Evolutionary conservation across 2,888 invertebrate species (phyloP).

Genomic region (Ectemnius cavifrons): DNA sequence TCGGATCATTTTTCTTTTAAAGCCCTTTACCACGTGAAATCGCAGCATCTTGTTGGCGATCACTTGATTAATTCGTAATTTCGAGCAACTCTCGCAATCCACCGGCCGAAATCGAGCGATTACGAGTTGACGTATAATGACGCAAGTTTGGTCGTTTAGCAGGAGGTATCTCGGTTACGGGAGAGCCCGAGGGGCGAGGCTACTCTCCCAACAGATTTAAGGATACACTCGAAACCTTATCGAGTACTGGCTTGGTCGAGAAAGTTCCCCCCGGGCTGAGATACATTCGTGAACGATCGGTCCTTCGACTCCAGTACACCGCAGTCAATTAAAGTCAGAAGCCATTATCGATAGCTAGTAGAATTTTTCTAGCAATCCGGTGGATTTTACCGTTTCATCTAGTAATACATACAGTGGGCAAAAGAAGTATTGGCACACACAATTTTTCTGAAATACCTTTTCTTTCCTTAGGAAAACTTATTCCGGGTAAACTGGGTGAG

Average conservation of each 20-base stretch:
- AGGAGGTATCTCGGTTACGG: too few relatives aligned
- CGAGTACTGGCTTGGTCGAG: conserved; percentile 12
- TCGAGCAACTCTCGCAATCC: conserved; percentile 13
- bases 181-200: not conserved
- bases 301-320: conserved; percentile 17
- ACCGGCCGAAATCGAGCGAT: not conserved
- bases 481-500: too few relatives aligned
- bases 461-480: too few relatives aligned
- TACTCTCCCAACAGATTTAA: conserved; percentile 12
- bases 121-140: conserved; percentile 2
- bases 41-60: not conserved
- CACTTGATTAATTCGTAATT: not conserved
- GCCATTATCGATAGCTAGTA: conserved; percentile 15
- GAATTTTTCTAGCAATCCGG: conserved; percentile 28
- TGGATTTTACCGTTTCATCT: conserved; percentile 20
- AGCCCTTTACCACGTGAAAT: not conserved
- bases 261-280: conserved; percentile 17
- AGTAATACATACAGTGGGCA: conserved; percentile 16
- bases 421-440: too few relatives aligned
- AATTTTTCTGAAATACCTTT: too few relatives aligned
- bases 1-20: not conserved
- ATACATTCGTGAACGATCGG: conserved; percentile 20
- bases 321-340: conserved; percentile 42
- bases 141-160: conserved; percentile 5
- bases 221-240: conserved; percentile 9